These are phyloP conservation scores for Agriopis aurantiaria DNA, from an alignment of 2,888 invertebrate genomes.

Conservation along the genomic window DNA sequence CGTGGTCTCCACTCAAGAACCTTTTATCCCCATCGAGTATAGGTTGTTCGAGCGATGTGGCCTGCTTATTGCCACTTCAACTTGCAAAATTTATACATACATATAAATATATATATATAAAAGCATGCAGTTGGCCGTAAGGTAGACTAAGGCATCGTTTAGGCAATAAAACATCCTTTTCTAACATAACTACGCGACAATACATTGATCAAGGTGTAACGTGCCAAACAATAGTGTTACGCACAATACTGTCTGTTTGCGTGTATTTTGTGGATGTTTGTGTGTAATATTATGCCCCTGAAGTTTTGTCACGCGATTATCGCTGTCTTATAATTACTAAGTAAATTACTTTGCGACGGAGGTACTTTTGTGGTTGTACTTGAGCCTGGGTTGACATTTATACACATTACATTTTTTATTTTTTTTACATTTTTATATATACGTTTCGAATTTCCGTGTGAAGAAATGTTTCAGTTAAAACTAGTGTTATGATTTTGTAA, in stretches of 20 bases:
- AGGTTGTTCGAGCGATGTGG: no score
- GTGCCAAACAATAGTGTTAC: slow-evolving; percentile 8
- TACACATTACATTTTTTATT: neutral
- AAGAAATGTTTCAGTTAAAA: neutral
- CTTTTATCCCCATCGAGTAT: no score
- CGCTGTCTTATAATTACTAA: slow-evolving; percentile 13
- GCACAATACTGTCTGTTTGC: neutral
- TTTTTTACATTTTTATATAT: neutral
- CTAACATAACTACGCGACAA: no score
- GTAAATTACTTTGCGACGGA: slow-evolving; percentile 2
- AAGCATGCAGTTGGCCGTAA: no score
- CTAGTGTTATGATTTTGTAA: neutral
- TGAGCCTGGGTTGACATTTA: neutral
- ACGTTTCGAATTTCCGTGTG: neutral
- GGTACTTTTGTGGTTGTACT: neutral
- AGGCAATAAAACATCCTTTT: no score
- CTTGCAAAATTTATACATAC: no score
- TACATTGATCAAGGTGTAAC: neutral
- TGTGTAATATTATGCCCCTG: slow-evolving; percentile 24
- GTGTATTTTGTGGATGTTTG: neutral
- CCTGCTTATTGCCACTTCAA: no score
- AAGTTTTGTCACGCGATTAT: slow-evolving; percentile 29
- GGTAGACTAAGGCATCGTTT: no score
- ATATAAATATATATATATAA: no score
- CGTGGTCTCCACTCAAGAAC: no score